Conservation (phyloP, 1,140 invertebrate genomes). For the Platyura marginata region DNA sequence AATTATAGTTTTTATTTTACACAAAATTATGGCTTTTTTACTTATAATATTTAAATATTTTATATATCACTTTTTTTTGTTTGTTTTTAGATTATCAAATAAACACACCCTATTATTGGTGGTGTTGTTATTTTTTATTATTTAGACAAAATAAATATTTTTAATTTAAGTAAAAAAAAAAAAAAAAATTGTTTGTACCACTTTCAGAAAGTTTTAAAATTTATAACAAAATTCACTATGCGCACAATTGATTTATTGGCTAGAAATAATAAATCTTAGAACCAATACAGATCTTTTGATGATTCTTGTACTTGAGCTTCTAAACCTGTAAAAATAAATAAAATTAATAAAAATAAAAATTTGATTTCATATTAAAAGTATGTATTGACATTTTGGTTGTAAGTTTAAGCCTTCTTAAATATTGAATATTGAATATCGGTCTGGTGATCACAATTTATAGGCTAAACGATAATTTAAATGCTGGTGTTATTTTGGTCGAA, state of each 20-base stretch:
- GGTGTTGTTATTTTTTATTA: not conserved
- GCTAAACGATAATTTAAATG: too few relatives aligned
- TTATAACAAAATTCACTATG: not conserved
- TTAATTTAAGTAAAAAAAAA: not conserved
- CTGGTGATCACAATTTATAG: too few relatives aligned
- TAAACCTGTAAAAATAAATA: not conserved
- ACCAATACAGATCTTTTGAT: conserved; percentile 3
- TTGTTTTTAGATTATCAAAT: not conserved
- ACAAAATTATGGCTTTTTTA: not conserved
- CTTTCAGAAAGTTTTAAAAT: not conserved
- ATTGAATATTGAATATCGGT: too few relatives aligned
- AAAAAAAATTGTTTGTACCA: not conserved
- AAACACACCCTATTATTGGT: not conserved
- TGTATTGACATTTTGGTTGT: too few relatives aligned
- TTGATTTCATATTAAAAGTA: too few relatives aligned
- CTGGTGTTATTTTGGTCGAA: too few relatives aligned
- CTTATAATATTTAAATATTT: not conserved
- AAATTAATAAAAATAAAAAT: not conserved
- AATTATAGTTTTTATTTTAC: not conserved
- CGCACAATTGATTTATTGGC: not conserved
- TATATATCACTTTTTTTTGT: not conserved
- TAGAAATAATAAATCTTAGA: not conserved
- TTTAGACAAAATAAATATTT: not conserved
- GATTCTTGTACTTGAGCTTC: conserved; percentile 2
- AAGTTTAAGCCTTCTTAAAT: too few relatives aligned